A percentile compares a stretch with the other conserved stretches of the same genome.
Evolutionary conservation across 1,140 invertebrate genomes (phyloP).

Genomic region (Anastatus disparis): DNA sequence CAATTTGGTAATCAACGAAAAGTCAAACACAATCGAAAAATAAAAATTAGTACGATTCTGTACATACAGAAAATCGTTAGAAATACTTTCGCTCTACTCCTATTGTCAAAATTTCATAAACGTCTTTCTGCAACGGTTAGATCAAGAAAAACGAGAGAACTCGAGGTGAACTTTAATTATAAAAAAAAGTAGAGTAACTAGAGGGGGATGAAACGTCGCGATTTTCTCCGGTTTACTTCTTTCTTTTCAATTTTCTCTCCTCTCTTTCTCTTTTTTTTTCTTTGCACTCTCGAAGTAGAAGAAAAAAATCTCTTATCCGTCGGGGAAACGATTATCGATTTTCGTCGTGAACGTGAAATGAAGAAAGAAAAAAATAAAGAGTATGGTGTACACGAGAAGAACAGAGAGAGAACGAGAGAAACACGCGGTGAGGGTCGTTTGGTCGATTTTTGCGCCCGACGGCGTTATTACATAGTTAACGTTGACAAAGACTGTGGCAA

Average conservation of each 20-base stretch:
- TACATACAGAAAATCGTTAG: too few species aligned
- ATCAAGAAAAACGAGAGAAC: too few species aligned
- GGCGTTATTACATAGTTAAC: neutral
- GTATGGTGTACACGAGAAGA: too few species aligned
- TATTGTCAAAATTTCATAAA: too few species aligned
- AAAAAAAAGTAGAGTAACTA: neutral
- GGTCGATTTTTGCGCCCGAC: constrained; percentile 27
- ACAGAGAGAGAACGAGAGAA: too few species aligned
- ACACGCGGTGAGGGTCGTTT: constrained; percentile 33
- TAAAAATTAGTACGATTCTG: too few species aligned
- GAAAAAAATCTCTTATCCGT: constrained; percentile 26
- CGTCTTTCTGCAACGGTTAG: too few species aligned
- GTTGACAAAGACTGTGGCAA: neutral
- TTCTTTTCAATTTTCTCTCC: too few species aligned
- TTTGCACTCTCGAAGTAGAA: neutral
- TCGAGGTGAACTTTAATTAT: constrained; percentile 3
- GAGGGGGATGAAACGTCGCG: neutral
- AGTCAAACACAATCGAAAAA: too few species aligned
- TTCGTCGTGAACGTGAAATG: constrained; percentile 8
- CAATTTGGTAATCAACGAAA: too few species aligned
- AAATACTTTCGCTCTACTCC: too few species aligned
- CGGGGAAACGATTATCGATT: constrained; percentile 38
- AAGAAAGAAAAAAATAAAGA: neutral
- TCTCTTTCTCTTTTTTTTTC: neutral
- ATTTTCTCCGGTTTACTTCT: neutral